Evolutionary conservation across 2,797 vertebrate genomes (phyloP), one percentile per base, ranked within the genome.

Genomic region (Anguilla marmorata): DNA sequence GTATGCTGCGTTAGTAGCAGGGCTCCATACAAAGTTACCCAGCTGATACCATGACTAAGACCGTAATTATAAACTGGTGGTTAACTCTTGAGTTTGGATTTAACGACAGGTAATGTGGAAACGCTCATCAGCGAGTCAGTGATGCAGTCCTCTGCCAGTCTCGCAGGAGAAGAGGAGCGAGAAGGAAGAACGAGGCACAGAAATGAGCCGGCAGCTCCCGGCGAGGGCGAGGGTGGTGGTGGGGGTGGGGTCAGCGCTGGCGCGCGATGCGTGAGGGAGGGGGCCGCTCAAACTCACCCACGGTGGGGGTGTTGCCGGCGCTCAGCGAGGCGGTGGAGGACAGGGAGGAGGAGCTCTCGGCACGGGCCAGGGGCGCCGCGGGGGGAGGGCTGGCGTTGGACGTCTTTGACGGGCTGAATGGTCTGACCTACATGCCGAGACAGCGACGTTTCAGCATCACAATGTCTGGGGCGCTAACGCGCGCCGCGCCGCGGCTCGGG

Each of bases 281-380:
- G 54, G 33, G 63, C 30, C n/a, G 16, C 8, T 63, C 58, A 45
- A 54, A 92, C 97, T 95, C 94, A 99, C 98, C 98, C 24, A 99
- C 95, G 52, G 98, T 99, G 85, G 99, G 98, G 86, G 98, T 99
- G 94, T 98, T 99, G 91, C 96, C 97, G 82, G 98, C 96, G 90
- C 98, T 99, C 69, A 98, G 93, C 0, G 98, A 99, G 88, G 98
- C 95, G 58, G 97, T 98, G 0, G 98, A 99, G 21, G 98, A 99
- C 94, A 99, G 95, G 56, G 99, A 99, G 48, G 98, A 99, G 88
- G 98, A 97, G 93, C 99, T 99, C 93, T 99, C 99, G 1, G 98
- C 97, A 66, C 97, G 96, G 88, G 98, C 98, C 89, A 99, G 95
- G 0, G 98, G 98, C 24, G 97, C 98, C 0, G 95, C 89, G 24